Evolutionary conservation across 2,113 vertebrate species (phyloP).

Genomic region (Chaetura pelagica): DNA sequence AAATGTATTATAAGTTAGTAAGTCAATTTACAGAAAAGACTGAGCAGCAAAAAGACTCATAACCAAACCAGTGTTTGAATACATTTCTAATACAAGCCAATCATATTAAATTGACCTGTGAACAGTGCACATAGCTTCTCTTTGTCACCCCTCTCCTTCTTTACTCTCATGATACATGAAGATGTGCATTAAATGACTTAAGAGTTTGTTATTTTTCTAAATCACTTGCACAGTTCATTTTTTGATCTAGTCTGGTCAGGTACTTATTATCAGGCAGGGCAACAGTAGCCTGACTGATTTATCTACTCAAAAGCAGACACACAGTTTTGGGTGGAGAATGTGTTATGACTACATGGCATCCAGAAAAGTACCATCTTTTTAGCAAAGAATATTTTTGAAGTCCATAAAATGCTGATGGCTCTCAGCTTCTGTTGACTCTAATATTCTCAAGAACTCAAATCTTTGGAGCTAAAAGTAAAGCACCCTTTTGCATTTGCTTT

Average conservation of each 20-base stretch:
- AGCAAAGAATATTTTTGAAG: neutral
- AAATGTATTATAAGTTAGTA: constrained; percentile 34
- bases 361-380: neutral
- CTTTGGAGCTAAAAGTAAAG: neutral
- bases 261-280: neutral
- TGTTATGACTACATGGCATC: neutral
- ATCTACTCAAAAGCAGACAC: neutral
- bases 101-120: neutral
- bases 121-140: neutral
- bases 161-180: neutral
- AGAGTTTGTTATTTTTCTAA: neutral
- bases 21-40: constrained; percentile 44
- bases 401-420: neutral
- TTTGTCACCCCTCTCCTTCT: neutral
- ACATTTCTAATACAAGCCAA: constrained; percentile 8
- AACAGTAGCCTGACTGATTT: neutral
- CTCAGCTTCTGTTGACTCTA: neutral
- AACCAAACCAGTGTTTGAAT: constrained; percentile 37
- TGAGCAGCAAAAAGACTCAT: constrained; percentile 26
- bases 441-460: neutral
- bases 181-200: neutral
- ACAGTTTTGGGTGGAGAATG: neutral
- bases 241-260: neutral
- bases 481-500: neutral
- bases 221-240: neutral